phyloP scores from a whole-genome alignment of 2,888 invertebrate genomes.

The Anthoptus insignis region DNA sequence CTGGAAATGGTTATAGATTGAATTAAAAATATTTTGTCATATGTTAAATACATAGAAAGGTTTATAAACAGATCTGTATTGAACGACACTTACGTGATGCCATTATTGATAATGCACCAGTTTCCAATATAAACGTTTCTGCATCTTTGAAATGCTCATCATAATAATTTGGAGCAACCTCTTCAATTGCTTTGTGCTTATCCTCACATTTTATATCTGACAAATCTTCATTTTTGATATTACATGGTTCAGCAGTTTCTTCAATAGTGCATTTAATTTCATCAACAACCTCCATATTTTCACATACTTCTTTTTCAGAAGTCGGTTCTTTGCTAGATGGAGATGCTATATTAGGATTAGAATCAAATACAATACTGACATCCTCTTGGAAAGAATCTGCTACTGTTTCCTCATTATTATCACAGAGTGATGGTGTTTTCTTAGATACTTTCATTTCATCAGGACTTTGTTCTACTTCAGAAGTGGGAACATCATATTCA shows the following conservation, averaged over 20 bases:
- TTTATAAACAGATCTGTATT: not conserved
- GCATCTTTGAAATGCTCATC: slow-evolving; percentile 92
- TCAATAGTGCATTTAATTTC: slow-evolving; percentile 57
- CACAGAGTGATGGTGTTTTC: slow-evolving; percentile 48
- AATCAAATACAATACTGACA: slow-evolving; percentile 49
- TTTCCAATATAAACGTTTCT: slow-evolving; percentile 92
- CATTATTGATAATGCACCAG: slow-evolving; percentile 81
- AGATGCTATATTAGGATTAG: slow-evolving; percentile 47
- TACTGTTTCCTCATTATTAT: slow-evolving; percentile 64
- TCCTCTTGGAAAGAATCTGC: slow-evolving; percentile 53
- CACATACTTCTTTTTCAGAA: slow-evolving; percentile 55
- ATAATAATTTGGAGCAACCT: slow-evolving; percentile 75
- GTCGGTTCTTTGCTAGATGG: slow-evolving; percentile 47
- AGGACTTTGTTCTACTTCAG: slow-evolving; percentile 46
- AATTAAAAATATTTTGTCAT: not conserved
- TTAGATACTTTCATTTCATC: slow-evolving; percentile 50
- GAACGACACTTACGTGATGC: slow-evolving; percentile 69
- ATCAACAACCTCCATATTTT: slow-evolving; percentile 61
- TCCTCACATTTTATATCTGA: slow-evolving; percentile 62
- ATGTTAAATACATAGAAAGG: too few species aligned
- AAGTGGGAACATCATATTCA: slow-evolving; percentile 48
- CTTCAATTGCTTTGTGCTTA: slow-evolving; percentile 63
- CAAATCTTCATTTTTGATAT: slow-evolving; percentile 56
- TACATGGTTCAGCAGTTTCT: slow-evolving; percentile 50
- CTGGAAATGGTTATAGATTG: slow-evolving; percentile 52